Conservation (phyloP, 2,113 vertebrate genomes). For the Anthoscopus minutus region DNA sequence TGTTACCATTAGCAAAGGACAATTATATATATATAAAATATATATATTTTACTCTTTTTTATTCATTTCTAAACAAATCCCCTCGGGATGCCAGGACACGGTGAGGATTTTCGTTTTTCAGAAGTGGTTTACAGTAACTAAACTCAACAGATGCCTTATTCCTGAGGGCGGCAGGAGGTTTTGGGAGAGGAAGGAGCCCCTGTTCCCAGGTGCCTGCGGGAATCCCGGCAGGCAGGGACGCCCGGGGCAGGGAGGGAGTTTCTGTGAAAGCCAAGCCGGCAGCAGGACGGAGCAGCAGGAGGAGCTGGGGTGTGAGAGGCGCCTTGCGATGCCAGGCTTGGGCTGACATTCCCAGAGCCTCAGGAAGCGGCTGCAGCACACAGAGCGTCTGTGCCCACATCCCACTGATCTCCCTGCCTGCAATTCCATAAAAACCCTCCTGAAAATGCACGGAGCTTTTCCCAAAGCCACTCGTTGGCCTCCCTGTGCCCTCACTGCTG, state of each 20-base stretch:
- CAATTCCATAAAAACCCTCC: not conserved
- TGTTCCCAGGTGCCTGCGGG: not conserved
- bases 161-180: not conserved
- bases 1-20: not conserved
- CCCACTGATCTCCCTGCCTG: not conserved
- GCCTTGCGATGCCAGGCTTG: not conserved
- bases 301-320: not conserved
- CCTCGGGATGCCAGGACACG: not conserved
- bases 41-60: constrained; percentile 14
- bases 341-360: not conserved
- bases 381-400: not conserved
- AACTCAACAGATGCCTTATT: constrained; percentile 43
- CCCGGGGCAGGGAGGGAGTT: not conserved
- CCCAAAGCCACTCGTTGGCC: not conserved
- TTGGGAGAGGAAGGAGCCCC: not conserved
- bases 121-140: not conserved
- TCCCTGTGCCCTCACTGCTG: not conserved
- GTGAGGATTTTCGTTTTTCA: not conserved
- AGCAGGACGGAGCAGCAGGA: not conserved
- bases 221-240: not conserved
- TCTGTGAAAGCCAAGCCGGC: not conserved
- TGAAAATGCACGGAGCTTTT: accelerated
- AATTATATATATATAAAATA: not conserved
- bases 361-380: not conserved
- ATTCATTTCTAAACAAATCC: not conserved